These are phyloP conservation scores for Idaea straminata DNA, from an alignment of 2,888 invertebrate species.

Conservation along the genomic window DNA sequence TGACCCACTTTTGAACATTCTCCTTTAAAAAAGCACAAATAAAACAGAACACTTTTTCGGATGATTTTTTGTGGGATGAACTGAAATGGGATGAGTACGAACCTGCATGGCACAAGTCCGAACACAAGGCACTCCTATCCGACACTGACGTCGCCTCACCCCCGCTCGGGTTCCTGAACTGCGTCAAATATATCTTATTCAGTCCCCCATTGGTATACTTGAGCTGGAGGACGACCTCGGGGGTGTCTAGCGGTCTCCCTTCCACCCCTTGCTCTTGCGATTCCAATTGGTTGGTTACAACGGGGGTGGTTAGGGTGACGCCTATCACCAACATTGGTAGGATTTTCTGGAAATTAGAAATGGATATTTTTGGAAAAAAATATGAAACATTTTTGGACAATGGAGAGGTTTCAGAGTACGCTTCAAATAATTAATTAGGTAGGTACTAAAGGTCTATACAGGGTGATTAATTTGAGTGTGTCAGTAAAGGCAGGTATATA, in stretches of 20 bases:
- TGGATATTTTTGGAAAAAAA: no score
- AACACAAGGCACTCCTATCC: slow-evolving; percentile 56
- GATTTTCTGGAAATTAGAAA: slow-evolving; percentile 36
- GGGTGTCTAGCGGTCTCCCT: slow-evolving; percentile 53
- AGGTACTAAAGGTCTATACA: no score
- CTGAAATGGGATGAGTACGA: slow-evolving; percentile 36
- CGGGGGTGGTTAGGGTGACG: slow-evolving; percentile 38
- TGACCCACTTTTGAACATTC: no score
- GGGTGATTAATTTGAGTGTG: no score
- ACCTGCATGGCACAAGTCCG: slow-evolving; percentile 77
- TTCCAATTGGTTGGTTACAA: slow-evolving; percentile 28
- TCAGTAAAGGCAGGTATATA: no score
- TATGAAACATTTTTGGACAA: no score
- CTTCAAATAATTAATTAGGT: no score
- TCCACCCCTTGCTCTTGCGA: slow-evolving; percentile 30
- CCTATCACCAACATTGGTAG: slow-evolving; percentile 52
- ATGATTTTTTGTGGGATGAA: no score
- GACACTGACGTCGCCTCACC: slow-evolving; percentile 57
- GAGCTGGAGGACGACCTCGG: slow-evolving; percentile 70
- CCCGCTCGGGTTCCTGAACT: slow-evolving; percentile 58
- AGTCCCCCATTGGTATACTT: slow-evolving; percentile 71
- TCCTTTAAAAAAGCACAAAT: slow-evolving; percentile 29
- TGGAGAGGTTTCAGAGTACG: no score
- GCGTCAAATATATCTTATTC: slow-evolving; percentile 73
- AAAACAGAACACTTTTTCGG: not conserved